Conservation (phyloP, 2,113 vertebrate species). For the Paracanthobrama guichenoti region DNA sequence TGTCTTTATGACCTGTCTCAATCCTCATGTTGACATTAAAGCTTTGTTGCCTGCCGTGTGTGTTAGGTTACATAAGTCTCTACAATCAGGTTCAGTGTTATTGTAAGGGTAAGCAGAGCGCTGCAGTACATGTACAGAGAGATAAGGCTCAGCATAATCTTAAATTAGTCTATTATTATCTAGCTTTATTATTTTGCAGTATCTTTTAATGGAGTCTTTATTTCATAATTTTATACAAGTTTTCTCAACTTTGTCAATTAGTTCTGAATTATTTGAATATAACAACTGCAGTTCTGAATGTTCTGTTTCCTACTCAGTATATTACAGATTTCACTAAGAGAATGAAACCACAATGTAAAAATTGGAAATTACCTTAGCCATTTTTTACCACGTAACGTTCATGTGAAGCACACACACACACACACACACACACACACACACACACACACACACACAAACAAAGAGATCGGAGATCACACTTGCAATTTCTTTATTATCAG, state of each 20-base stretch:
- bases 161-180: neutral
- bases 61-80: conserved; percentile 19
- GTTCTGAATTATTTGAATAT: neutral
- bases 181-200: neutral
- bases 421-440: too few relatives aligned
- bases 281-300: neutral
- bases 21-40: neutral
- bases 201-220: neutral
- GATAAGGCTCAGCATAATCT: neutral
- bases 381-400: too few relatives aligned
- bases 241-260: neutral
- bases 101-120: neutral
- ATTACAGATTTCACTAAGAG: neutral
- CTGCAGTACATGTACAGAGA: neutral
- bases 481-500: too few relatives aligned
- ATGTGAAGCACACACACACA: too few relatives aligned
- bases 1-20: neutral
- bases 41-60: neutral
- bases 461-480: too few relatives aligned
- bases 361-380: neutral
- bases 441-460: too few relatives aligned
- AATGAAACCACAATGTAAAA: neutral
- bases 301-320: neutral
- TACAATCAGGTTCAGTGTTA: neutral
- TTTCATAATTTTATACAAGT: neutral